A percentile compares a stretch with the other conserved stretches of the same genome.
Evolutionary conservation across 2,797 vertebrate species (phyloP).

Genomic region (Pseudomugil tenellus): DNA sequence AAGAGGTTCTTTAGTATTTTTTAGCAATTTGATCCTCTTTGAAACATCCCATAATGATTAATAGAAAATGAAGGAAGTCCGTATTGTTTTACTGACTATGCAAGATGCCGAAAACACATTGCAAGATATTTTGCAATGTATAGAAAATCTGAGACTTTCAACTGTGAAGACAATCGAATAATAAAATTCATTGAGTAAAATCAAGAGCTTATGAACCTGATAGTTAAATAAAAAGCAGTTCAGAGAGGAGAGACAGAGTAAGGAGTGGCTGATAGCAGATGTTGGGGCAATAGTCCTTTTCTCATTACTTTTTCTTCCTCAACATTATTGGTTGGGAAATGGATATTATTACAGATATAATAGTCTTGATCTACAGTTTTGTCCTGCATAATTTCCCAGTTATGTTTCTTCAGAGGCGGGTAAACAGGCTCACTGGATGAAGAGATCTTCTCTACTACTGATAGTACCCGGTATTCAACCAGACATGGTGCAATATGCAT

Average conservation of each 20-base stretch:
- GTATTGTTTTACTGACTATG: neutral
- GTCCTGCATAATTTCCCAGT: constrained; percentile 62
- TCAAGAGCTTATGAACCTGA: no score
- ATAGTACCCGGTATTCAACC: constrained; percentile 33
- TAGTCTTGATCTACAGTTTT: constrained; percentile 72
- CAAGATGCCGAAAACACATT: no score
- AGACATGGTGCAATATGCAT: constrained; percentile 46
- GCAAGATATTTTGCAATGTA: no score
- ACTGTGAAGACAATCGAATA: no score
- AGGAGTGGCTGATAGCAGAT: constrained; percentile 59
- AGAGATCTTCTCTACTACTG: constrained; percentile 28
- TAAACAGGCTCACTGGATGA: constrained; percentile 48
- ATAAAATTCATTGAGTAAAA: no score
- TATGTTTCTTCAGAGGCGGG: constrained; percentile 66
- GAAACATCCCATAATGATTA: neutral
- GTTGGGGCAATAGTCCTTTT: constrained; percentile 64
- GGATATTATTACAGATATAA: constrained; percentile 72
- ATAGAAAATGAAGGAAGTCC: neutral
- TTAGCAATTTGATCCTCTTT: neutral
- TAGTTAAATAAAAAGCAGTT: constrained; percentile 45
- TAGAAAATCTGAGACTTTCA: no score
- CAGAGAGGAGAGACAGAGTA: constrained; percentile 39
- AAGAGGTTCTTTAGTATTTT: neutral
- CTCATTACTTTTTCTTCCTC: constrained; percentile 66
- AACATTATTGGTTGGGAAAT: constrained; percentile 76